Percentiles rank a stretch among this genome's conserved stretches.
Evolutionary conservation across 2,797 vertebrate genomes (phyloP).

Genomic region (Holocentrus rufus): DNA sequence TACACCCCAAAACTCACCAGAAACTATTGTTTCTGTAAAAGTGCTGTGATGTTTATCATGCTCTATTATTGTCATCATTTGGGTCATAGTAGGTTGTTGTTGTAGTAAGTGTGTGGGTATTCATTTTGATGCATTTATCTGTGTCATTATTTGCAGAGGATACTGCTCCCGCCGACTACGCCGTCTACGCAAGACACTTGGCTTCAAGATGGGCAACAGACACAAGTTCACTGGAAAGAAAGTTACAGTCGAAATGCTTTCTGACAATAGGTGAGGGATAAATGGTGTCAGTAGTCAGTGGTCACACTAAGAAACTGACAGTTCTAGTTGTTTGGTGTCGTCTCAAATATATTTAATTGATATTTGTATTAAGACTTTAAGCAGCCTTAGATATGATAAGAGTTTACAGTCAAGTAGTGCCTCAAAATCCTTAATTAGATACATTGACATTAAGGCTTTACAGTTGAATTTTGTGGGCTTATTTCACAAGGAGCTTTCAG

Average conservation of each 20-base stretch:
- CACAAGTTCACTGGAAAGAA: constrained; percentile 98
- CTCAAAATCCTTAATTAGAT: no score
- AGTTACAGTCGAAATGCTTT: constrained; percentile 94
- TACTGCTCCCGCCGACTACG: constrained; percentile 96
- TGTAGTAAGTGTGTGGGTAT: not conserved
- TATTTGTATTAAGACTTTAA: no score
- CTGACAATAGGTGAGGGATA: constrained; percentile 88
- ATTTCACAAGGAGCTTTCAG: no score
- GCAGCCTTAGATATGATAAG: no score
- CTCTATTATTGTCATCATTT: no score
- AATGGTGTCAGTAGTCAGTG: not conserved
- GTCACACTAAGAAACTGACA: no score
- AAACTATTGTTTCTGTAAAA: not conserved
- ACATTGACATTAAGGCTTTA: no score
- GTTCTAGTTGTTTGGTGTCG: constrained; percentile 14
- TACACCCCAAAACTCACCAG: not conserved
- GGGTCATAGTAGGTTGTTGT: no score
- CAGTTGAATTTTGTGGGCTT: no score
- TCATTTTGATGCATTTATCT: not conserved
- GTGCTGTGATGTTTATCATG: not conserved
- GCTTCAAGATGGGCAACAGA: constrained; percentile 97
- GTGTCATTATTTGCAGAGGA: constrained; percentile 80
- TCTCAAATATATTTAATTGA: no score
- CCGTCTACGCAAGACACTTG: constrained; percentile 94
- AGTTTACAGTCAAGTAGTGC: no score